Evolutionary conservation across 2,888 invertebrate genomes (phyloP).

Genomic region (Metellina segmentata): DNA sequence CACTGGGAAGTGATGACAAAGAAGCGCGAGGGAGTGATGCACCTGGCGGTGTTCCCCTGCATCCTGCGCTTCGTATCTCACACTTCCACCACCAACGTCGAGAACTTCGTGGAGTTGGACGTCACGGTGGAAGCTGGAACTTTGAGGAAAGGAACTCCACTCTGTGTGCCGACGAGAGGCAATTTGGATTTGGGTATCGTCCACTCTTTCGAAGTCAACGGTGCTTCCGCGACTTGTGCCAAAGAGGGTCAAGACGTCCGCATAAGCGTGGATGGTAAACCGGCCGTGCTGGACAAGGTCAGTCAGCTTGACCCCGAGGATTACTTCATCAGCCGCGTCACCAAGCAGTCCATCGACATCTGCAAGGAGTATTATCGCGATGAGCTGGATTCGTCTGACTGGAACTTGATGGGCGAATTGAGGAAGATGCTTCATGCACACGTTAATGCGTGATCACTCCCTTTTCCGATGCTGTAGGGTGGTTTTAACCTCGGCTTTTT

Average conservation of each 20-base stretch:
- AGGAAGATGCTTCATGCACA: slow-evolving; percentile 90
- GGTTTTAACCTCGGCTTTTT: not conserved
- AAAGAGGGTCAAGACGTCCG: slow-evolving; percentile 97
- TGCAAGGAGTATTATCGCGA: slow-evolving; percentile 99
- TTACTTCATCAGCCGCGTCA: slow-evolving; percentile 97
- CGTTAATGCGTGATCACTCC: not conserved
- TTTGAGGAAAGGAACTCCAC: slow-evolving; percentile 96
- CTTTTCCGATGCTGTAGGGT: not conserved
- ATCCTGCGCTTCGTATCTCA: slow-evolving; percentile 87
- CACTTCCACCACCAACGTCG: slow-evolving; percentile 84
- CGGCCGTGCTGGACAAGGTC: slow-evolving; percentile 98
- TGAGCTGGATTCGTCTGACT: slow-evolving; percentile 97
- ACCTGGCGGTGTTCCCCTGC: slow-evolving; percentile 99
- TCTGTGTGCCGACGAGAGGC: slow-evolving; percentile 98
- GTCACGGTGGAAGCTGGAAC: slow-evolving; percentile 97
- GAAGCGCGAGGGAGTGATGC: slow-evolving; percentile 96
- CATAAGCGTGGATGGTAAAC: slow-evolving; percentile 98
- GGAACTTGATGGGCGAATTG: slow-evolving; percentile 98
- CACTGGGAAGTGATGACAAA: slow-evolving; percentile 94
- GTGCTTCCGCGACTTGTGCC: slow-evolving; percentile 95
- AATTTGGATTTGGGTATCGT: slow-evolving; percentile 96
- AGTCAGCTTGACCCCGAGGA: slow-evolving; percentile 99
- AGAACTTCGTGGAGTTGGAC: slow-evolving; percentile 98
- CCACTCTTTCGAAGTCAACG: slow-evolving; percentile 96
- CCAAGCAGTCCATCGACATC: slow-evolving; percentile 98